Evolutionary conservation across 2,888 invertebrate genomes (phyloP), one percentile per base, ranked within the genome.

Genomic region (Panzeria rudis): DNA sequence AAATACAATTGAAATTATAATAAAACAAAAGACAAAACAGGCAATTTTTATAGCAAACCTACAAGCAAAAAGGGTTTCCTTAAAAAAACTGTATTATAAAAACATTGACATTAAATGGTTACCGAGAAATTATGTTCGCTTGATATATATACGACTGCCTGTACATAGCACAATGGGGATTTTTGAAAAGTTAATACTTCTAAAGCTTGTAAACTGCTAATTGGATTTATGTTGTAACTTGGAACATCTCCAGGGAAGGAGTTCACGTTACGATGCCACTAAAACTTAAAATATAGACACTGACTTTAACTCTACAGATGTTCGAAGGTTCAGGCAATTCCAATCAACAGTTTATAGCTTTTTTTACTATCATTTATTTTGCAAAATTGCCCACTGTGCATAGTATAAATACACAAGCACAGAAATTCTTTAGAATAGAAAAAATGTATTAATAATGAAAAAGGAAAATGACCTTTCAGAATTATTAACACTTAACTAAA

Each of bases 401-500:
- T 4, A 47, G n/a, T 13, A 13, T 11, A 38, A n/a, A 44, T 13
- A 20, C 0, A 25, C 9, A 38, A 23, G 15, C 38, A 50, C 2
- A n/a, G 11, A 47, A 68, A 61, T 35, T 23, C 15, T 29, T 50
- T n/a, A 11, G 61, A 17, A 29, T 20, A 82, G 7, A n/a, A 71
- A 66, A 47, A n/a, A 32, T 56, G 32, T 84, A 73, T 77, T 81
- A 69, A 73, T 81, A 77, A 79, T 75, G 59, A 52, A 75, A 84
- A 73, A 44, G 71, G 54, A 77, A 84, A 81, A 81, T 81, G 54
- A 77, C 68, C 72, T 69, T 50, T 80, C 20, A 72, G 35, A 80
- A 81, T 77, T 81, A 84, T 68, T 84, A 73, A 72, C 77, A 66
- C 76, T 81, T 81, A 61, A 75, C 11, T 73, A 41, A 64, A 69